Evolutionary conservation across 2,797 vertebrate genomes (phyloP), one percentile per base, ranked within the genome.

Genomic region (Cynopterus sphinx): DNA sequence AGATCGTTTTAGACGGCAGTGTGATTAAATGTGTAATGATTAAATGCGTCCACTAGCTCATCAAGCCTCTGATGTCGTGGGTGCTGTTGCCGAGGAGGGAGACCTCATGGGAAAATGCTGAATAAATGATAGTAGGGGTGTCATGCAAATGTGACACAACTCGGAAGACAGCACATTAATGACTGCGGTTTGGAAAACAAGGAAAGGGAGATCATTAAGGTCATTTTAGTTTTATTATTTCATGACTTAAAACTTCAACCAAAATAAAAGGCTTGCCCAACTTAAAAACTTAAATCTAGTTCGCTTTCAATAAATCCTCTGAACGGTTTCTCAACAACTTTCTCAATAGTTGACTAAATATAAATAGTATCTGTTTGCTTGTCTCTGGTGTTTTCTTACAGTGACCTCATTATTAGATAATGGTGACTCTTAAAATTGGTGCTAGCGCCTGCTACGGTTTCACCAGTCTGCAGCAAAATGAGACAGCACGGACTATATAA

Each of bases 401-500:
- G 12, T 10, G 57, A 51, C 3, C 9, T 51, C 22, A 90, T 87
- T 67, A 41, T 21, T 63, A n/a, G 21, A 6, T n/a, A 68, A 39
- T 9, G 9, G 2, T 26, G 87, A n/a, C n/a, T 67, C 33, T 51
- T 49, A 63, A 71, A 73, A 43, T 46, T 28, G 21, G 15, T 33
- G 43, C 1, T 55, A 15, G 36, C 6, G 5, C 36, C 49, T 19
- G 36, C 77, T 84, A 16, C 8, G 15, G n/a, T 55, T 74, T 85
- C 28, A 41, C 22, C 3, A 15, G 16, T 28, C 39, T 68, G 31
- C 31, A 74, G 75, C 28, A 78, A 88, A 88, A 22, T 28, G 33
- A 61, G 41, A 59, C 36, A 57, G 7, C 2, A 21, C 0, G 0
- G n/a, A n/a, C 9, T 75, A 5, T 16, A 26, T 19, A 3, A 6